Evolutionary conservation across 2,888 invertebrate species (phyloP), one percentile per base, ranked within the genome.

Genomic region (Hydropsyche betteni): DNA sequence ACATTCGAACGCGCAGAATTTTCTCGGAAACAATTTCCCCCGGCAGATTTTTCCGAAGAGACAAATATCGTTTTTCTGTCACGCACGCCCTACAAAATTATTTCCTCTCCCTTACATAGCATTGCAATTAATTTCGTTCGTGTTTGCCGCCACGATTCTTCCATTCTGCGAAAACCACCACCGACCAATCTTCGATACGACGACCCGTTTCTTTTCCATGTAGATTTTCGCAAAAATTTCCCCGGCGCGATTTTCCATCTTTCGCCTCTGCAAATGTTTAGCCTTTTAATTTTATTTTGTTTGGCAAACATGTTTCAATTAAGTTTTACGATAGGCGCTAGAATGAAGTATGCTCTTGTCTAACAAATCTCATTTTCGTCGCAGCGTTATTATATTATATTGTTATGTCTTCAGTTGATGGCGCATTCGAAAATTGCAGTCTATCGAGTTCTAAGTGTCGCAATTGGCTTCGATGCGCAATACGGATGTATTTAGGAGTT

Each of bases 41-140:
- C 16, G 16, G 5, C 4, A 58, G 14, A 24, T 58, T 58, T 58
- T 58, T 24, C 16, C 58, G 33, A 10, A 16, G 55, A 7, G 33
- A 12, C 36, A 64, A 64, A 64, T 64, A 64, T 64, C 64, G 64
- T 36, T 64, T 64, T 64, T 64, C 34, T n/a, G 64, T 64, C 64
- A 64, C 64, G 64, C 34, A 10, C 36, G 34, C 34, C 34, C 16
- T 36, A 12, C 64, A n/a, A 64, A 64, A 64, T 64, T 64, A 36
- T 64, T 64, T 64, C 64, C 36, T 64, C 64, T 7, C 34, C 16
- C 14, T 12, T 55, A 55, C n/a, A 55, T n/a, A 5, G 55, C 34
- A 6, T 44, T 1, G 44, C 64, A 36, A 64, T 64, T 64, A 64
- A 64, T 64, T 34, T 64, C 34, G 64, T 12, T 64, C 64, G 64